Percentiles rank a stretch among this genome's conserved stretches.
These are phyloP conservation scores for Aphrocallistes beatrix DNA, from an alignment of 37 sponge, comb jelly and placozoan species.

Conservation along the genomic window DNA sequence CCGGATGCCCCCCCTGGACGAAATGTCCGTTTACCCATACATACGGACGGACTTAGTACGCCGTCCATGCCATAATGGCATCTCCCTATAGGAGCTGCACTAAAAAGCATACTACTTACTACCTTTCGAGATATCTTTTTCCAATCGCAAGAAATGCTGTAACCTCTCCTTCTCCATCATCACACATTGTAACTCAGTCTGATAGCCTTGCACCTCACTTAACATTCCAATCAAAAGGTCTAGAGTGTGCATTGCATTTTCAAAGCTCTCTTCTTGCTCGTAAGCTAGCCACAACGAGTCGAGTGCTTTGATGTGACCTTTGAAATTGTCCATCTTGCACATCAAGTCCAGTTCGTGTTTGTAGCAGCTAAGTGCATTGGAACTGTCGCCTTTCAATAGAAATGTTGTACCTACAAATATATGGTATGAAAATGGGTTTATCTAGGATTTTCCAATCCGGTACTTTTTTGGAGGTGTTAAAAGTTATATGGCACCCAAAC, in stretches of 20 bases:
- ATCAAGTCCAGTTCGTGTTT: background rate
- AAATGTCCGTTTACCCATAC: too few species aligned
- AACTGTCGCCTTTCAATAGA: background rate
- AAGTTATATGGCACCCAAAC: too few species aligned
- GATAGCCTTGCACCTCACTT: background rate
- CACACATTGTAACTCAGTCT: constrained; percentile 8
- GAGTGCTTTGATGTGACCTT: background rate
- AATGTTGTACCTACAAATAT: constrained; percentile 7
- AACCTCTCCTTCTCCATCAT: constrained; percentile 1
- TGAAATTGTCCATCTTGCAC: background rate
- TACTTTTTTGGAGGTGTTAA: too few species aligned
- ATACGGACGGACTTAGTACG: too few species aligned
- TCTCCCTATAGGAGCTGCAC: too few species aligned
- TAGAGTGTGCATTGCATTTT: constrained; percentile 2
- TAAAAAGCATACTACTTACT: too few species aligned
- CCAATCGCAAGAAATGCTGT: constrained; percentile 6
- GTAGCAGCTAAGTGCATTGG: background rate
- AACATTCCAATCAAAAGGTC: background rate
- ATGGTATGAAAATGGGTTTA: too few species aligned
- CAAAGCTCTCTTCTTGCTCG: constrained; percentile 7
- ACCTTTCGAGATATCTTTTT: background rate
- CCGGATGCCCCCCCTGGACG: too few species aligned
- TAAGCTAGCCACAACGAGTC: constrained; percentile 10
- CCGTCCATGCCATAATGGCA: too few species aligned
- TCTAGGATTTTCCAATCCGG: too few species aligned